Conservation (phyloP, 2,888 invertebrate genomes). For the Choreutis nemorana region DNA sequence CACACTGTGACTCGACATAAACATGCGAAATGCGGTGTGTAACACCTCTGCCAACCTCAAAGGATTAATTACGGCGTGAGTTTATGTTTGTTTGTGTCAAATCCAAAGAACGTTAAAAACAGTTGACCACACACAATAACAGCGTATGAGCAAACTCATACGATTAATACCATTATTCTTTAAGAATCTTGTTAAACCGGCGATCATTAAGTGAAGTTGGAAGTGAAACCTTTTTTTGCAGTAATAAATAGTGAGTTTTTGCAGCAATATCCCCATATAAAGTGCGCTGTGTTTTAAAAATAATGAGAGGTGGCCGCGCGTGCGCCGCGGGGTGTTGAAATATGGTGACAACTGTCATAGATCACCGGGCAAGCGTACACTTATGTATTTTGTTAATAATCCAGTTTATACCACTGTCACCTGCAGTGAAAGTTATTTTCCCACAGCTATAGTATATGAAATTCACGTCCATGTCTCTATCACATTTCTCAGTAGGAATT, state of each 20-base stretch:
- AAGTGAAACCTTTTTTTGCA: slow-evolving; percentile 14
- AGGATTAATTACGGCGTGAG: no score
- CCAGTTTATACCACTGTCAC: no score
- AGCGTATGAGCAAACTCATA: not conserved
- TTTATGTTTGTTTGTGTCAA: no score
- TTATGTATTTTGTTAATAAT: no score
- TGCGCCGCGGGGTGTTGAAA: slow-evolving; percentile 23
- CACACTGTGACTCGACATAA: no score
- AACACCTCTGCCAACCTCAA: no score
- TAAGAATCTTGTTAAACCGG: slow-evolving; percentile 11
- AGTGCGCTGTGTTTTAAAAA: slow-evolving; percentile 23
- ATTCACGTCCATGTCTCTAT: no score
- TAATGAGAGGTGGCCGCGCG: slow-evolving; percentile 18
- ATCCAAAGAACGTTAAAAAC: slow-evolving; percentile 4
- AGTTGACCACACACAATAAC: slow-evolving; percentile 3
- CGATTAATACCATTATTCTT: not conserved
- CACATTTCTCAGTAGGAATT: no score
- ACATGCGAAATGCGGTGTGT: no score
- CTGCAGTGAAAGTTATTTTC: no score
- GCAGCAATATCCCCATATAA: slow-evolving; percentile 34
- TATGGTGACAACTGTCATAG: slow-evolving; percentile 20
- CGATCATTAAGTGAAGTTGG: slow-evolving; percentile 12
- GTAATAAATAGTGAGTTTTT: slow-evolving; percentile 24
- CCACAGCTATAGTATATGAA: no score
- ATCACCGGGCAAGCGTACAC: slow-evolving; percentile 15